Evolutionary conservation across 2,888 invertebrate genomes (phyloP).

Genomic region (Volucella bombylans): DNA sequence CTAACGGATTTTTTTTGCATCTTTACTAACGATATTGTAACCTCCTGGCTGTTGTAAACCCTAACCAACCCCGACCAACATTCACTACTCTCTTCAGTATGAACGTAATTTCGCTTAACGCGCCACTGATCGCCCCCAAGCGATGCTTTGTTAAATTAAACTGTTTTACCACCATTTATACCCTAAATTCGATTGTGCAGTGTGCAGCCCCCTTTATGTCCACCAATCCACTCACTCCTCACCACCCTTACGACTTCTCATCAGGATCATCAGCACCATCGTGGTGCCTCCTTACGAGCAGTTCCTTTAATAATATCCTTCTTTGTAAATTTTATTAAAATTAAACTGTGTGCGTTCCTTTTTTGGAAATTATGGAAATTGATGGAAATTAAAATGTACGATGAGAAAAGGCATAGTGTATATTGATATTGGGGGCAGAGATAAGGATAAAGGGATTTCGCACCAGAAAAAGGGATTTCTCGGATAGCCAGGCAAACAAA

Average conservation of each 20-base stretch:
- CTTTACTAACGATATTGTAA: neutral
- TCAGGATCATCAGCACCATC: slow-evolving; percentile 10
- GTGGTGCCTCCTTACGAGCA: neutral
- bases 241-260: slow-evolving; percentile 16
- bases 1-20: slow-evolving; percentile 3
- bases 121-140: slow-evolving; percentile 30
- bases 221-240: neutral
- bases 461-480: slow-evolving; percentile 31
- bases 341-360: slow-evolving; percentile 36
- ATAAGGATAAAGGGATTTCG: slow-evolving; percentile 49
- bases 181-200: slow-evolving; percentile 55
- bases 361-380: slow-evolving; percentile 60
- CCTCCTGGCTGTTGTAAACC: neutral
- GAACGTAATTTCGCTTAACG: slow-evolving; percentile 51
- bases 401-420: slow-evolving; percentile 22
- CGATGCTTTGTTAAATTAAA: slow-evolving; percentile 56
- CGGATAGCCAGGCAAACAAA: slow-evolving; percentile 43
- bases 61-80: neutral
- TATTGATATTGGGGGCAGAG: slow-evolving; percentile 29
- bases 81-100: slow-evolving; percentile 16
- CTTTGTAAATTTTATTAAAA: slow-evolving; percentile 55
- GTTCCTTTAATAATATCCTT: slow-evolving; percentile 42
- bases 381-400: slow-evolving; percentile 58
- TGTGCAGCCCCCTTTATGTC: slow-evolving; percentile 5
- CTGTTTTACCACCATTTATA: slow-evolving; percentile 54